Percentiles rank a stretch among this genome's conserved stretches.
Evolutionary conservation across 2,113 vertebrate genomes (phyloP).

Genomic region (Donacobius atricapilla): DNA sequence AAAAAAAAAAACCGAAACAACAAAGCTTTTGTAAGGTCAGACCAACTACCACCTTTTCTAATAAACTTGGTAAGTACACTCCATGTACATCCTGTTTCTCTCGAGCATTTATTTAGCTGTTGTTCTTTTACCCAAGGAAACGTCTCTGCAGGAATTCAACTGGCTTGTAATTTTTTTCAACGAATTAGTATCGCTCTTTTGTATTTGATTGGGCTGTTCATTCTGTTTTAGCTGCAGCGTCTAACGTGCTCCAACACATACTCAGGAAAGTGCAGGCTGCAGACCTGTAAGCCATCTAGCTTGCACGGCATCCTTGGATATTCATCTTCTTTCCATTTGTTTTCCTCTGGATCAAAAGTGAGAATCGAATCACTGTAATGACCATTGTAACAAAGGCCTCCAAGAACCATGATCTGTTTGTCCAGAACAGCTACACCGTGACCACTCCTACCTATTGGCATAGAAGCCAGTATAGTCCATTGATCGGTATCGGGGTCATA

Average conservation of each 20-base stretch:
- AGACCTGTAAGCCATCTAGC: constrained; percentile 97
- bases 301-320: constrained; percentile 99
- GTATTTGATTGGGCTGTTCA: background rate
- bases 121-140: constrained; percentile 40
- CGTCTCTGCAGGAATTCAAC: constrained; percentile 16
- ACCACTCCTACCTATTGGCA: constrained; percentile 98
- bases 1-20: background rate
- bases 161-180: background rate
- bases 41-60: constrained; percentile 63
- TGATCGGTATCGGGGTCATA: constrained; percentile 95
- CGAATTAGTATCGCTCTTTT: background rate
- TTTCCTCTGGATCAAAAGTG: constrained; percentile 96
- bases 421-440: constrained; percentile 96
- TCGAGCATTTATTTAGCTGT: constrained; percentile 43
- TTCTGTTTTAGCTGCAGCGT: constrained; percentile 85
- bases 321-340: constrained; percentile 99
- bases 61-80: constrained; percentile 53
- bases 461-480: constrained; percentile 97
- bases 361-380: constrained; percentile 99
- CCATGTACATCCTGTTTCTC: constrained; percentile 29
- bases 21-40: constrained; percentile 56
- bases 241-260: constrained; percentile 95
- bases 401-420: constrained; percentile 98
- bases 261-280: constrained; percentile 96
- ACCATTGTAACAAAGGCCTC: constrained; percentile 97